phyloP scores from a whole-genome alignment of 2,113 vertebrate species.

The Epinephelus cyanopodus region DNA sequence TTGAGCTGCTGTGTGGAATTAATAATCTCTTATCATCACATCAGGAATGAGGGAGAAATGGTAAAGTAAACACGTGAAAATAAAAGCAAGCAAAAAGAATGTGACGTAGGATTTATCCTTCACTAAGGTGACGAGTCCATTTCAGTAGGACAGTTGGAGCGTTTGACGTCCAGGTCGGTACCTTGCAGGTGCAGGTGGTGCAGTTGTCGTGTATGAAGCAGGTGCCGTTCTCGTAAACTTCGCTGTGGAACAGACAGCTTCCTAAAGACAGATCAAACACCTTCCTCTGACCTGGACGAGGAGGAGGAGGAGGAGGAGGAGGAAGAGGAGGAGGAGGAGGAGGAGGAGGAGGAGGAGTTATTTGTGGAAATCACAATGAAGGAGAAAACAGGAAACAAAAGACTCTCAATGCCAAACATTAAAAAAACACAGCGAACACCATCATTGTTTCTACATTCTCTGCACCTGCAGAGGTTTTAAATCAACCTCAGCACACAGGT shows the following conservation, averaged over 20 bases:
- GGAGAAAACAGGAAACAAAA: no score
- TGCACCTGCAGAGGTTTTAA: background rate
- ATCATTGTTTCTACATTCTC: background rate
- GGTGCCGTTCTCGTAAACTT: slow-evolving; percentile 93
- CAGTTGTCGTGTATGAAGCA: slow-evolving; percentile 93
- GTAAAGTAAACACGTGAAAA: no score
- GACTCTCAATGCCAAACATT: no score
- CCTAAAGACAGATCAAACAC: slow-evolving; percentile 96
- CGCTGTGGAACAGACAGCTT: slow-evolving; percentile 96
- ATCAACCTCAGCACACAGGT: background rate
- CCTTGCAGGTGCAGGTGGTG: slow-evolving; percentile 92
- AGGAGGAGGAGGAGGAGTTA: background rate
- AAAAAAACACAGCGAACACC: no score
- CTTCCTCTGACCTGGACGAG: slow-evolving; percentile 92
- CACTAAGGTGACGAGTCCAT: background rate
- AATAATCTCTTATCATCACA: no score
- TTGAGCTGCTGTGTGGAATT: no score
- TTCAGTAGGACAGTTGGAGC: background rate
- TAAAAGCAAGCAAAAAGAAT: background rate
- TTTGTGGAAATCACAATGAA: no score
- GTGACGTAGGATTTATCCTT: background rate
- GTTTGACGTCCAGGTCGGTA: slow-evolving; percentile 57
- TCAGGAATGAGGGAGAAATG: no score
- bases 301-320: background rate
- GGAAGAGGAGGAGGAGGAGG: background rate